phyloP scores from a whole-genome alignment of 2,888 invertebrate species.

The Iselma pallidipennis region DNA sequence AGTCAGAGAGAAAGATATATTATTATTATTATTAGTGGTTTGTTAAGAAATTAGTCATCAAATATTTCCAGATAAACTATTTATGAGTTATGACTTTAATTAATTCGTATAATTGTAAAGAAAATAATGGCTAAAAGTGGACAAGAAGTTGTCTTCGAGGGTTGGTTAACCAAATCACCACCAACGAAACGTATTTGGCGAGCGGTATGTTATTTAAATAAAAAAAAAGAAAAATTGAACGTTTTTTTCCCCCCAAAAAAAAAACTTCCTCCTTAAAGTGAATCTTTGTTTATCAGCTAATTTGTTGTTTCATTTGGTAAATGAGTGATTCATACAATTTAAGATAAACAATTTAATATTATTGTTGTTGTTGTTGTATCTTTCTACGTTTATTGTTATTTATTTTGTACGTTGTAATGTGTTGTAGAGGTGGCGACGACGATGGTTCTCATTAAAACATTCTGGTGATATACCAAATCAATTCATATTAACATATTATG shows the following conservation, averaged over 20 bases:
- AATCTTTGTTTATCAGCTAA: constrained; percentile 20
- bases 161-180: constrained; percentile 95
- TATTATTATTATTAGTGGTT: constrained; percentile 2
- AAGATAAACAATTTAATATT: background rate
- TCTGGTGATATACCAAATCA: constrained; percentile 92
- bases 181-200: constrained; percentile 90
- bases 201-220: constrained; percentile 72
- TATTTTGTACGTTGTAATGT: constrained; percentile 34
- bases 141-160: constrained; percentile 81
- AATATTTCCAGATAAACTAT: background rate
- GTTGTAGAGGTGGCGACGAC: constrained; percentile 87
- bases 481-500: constrained; percentile 92
- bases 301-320: constrained; percentile 22
- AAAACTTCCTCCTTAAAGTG: background rate
- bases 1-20: too few species aligned
- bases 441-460: constrained; percentile 92
- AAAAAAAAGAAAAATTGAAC: background rate
- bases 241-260: too few species aligned
- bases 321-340: constrained; percentile 39
- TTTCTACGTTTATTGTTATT: constrained; percentile 20
- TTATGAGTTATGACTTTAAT: constrained; percentile 1
- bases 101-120: background rate
- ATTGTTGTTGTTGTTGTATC: too few species aligned
- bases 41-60: constrained; percentile 1
- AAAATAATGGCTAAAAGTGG: constrained; percentile 56